Evolutionary conservation across 2,113 vertebrate genomes (phyloP).

Genomic region (Corythoichthys intestinalis): DNA sequence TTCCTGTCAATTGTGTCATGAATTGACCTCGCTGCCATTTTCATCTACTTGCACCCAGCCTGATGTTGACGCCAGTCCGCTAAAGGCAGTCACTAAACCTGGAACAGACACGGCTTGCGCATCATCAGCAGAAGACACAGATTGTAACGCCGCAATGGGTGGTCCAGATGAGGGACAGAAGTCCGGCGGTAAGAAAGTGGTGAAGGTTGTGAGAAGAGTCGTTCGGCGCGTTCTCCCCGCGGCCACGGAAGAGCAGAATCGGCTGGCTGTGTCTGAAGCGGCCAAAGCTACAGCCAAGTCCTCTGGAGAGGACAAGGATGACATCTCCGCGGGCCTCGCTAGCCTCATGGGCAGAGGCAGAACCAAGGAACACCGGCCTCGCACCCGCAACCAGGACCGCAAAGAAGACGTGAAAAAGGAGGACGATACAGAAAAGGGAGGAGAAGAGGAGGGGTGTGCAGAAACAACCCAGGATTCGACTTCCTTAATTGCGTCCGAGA

Average conservation of each 20-base stretch:
- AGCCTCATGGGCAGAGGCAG: slow-evolving; percentile 86
- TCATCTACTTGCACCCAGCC: slow-evolving; percentile 60
- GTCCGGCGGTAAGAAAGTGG: slow-evolving; percentile 73
- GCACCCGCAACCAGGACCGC: slow-evolving; percentile 67
- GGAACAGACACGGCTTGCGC: slow-evolving; percentile 34
- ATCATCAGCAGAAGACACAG: slow-evolving; percentile 32
- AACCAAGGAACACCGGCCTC: slow-evolving; percentile 81
- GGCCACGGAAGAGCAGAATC: slow-evolving; percentile 56
- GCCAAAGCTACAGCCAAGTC: slow-evolving; percentile 17
- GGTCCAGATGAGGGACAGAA: slow-evolving; percentile 61
- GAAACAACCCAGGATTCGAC: slow-evolving; percentile 37
- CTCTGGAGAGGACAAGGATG: slow-evolving; percentile 72
- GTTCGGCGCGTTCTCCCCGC: slow-evolving; percentile 77
- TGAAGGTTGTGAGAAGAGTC: slow-evolving; percentile 77
- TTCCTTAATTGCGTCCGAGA: background rate
- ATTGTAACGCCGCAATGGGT: slow-evolving; percentile 31
- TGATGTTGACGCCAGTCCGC: slow-evolving; percentile 56
- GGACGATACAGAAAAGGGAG: slow-evolving; percentile 35
- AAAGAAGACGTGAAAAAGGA: slow-evolving; percentile 55
- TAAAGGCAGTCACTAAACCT: slow-evolving; percentile 40
- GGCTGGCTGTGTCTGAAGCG: slow-evolving; percentile 17
- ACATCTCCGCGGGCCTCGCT: slow-evolving; percentile 83
- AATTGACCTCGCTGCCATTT: slow-evolving; percentile 16
- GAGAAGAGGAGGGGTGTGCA: slow-evolving; percentile 19
- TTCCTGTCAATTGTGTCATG: background rate